Percentiles rank a stretch among this genome's conserved stretches.
Evolutionary conservation across 2,797 vertebrate genomes (phyloP).

Genomic region (Rhinella marina): DNA sequence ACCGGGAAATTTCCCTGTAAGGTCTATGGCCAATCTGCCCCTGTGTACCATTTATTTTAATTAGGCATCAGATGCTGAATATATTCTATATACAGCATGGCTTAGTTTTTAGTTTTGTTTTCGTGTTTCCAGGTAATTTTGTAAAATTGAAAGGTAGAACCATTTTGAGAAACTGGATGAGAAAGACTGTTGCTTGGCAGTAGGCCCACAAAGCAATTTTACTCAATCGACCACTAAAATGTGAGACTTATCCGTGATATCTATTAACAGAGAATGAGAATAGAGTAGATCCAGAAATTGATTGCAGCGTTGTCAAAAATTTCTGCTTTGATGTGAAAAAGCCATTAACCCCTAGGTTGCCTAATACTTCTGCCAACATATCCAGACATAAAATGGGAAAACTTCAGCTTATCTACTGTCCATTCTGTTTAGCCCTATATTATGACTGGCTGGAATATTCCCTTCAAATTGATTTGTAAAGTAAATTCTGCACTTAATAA

Average conservation of each 20-base stretch:
- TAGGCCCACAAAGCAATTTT: conserved; percentile 21
- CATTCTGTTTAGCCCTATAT: background rate
- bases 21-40: too few species aligned
- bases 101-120: background rate
- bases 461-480: background rate
- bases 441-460: background rate
- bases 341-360: background rate
- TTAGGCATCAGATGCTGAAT: background rate
- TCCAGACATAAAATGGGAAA: background rate
- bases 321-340: background rate
- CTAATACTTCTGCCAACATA: background rate
- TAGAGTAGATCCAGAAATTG: conserved; percentile 20
- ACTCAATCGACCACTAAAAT: conserved; percentile 20
- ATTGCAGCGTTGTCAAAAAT: background rate
- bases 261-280: background rate
- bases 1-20: too few species aligned
- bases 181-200: conserved; percentile 6
- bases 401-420: background rate
- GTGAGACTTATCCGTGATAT: background rate
- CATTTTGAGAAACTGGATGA: background rate
- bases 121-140: background rate
- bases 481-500: background rate
- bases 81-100: background rate
- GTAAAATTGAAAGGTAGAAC: background rate
- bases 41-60: background rate